Conservation (phyloP, 2,888 invertebrate species). For the Campopleginae sp. region DNA sequence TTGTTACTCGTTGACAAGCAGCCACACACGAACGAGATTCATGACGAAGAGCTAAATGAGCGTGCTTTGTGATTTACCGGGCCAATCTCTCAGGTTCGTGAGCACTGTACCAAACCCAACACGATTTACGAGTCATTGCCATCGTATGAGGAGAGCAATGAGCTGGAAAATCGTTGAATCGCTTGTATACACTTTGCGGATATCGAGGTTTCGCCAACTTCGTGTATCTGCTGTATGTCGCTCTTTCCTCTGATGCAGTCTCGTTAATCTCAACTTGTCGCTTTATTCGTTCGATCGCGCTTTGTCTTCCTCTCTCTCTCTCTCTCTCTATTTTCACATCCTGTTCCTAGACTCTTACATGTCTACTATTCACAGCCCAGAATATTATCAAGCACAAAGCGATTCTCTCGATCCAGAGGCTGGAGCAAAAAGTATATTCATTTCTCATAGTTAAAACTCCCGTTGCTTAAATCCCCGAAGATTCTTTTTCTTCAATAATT, state of each 20-base stretch:
- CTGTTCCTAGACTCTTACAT: not conserved
- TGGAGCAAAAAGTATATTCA: too few species aligned
- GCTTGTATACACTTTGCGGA: conserved; percentile 30
- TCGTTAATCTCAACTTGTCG: conserved; percentile 9
- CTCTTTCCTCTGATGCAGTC: conserved; percentile 36
- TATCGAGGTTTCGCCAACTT: conserved; percentile 6
- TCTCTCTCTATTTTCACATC: not conserved
- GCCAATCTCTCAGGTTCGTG: conserved; percentile 35
- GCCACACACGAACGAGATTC: not conserved
- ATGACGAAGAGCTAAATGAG: conserved; percentile 66
- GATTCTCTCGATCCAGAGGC: not conserved
- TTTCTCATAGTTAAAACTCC: too few species aligned
- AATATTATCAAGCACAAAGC: not conserved
- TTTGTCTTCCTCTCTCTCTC: too few species aligned
- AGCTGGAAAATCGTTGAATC: conserved; percentile 70
- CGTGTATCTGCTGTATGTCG: not conserved
- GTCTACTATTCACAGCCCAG: not conserved
- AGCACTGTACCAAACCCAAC: conserved; percentile 38
- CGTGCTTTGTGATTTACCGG: conserved; percentile 66
- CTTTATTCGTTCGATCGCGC: conserved; percentile 11
- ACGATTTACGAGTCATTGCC: conserved; percentile 67
- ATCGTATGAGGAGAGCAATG: conserved; percentile 63
- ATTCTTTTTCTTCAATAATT: too few species aligned
- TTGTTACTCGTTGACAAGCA: conserved; percentile 33
- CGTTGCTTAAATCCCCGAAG: too few species aligned